Base-by-base conservation (phyloP, 35 echinoderm and acorn worm species). In the Apostichopus japonicus region DNA sequence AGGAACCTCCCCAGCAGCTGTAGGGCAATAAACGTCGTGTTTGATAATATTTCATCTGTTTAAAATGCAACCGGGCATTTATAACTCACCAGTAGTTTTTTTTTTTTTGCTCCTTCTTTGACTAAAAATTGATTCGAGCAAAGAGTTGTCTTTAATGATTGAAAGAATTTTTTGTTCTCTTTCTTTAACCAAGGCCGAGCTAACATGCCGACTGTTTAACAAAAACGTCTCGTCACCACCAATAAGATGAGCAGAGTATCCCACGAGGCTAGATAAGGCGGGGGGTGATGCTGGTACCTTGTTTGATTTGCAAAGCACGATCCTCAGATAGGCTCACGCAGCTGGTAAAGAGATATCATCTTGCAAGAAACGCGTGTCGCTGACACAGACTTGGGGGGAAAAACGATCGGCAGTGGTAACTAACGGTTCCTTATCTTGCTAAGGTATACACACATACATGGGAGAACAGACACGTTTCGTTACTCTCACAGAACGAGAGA, bases 281-380 rank as follows among this genome's bases (percentile, higher is more conserved):
- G 23, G 33, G 21, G 33, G 33, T 13, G 53, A 89, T 51, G 86
- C 62, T 53, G 23, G 61, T 73, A 89, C 5, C 86, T 89, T 89
- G 86, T 89, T 89, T 89, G 86, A 89, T 89, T 72, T 89, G 56
- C 86, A 89, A 89, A 89, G 81, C 86, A 72, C 86, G 86, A 65
- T 84, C 81, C 81, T 84, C 56, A 58, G 81, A 84, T 84, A 84
- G 54, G 57, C 19, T 84, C 53, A 89, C 19, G 86, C 86, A 89
- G 86, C 86, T 89, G 86, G 86, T 89, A 65, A 52, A 23, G 6
- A 65, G 61, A 72, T 89, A 89, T 89, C 86, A 63, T 89, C 59
- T 89, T 89, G 23, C 67, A 73, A 72, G 86, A 89, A 61, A 65
- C 86, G 67, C 86, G 86, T 73, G 86, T 73, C 86, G 61, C 86